These are phyloP conservation scores for Microhierax caerulescens DNA, from an alignment of 2,797 vertebrate species.

Conservation along the genomic window DNA sequence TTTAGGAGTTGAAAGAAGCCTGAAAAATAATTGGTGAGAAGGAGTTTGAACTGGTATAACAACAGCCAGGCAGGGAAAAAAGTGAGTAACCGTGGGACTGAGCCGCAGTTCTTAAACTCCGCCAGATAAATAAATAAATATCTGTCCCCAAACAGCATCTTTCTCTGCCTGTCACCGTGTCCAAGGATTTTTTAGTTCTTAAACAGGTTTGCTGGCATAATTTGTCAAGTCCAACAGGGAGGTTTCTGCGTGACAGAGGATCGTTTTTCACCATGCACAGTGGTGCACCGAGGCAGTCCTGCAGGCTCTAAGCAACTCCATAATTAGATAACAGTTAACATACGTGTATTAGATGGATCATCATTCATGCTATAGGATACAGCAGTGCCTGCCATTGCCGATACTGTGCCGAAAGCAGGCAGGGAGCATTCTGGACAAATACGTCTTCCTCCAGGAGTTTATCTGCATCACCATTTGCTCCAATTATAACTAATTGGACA, in stretches of 20 bases:
- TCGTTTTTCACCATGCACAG: constrained; percentile 43
- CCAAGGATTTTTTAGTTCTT: constrained; percentile 46
- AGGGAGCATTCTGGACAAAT: neutral
- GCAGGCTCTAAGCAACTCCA: neutral
- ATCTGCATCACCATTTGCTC: constrained; percentile 70
- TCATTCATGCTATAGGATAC: constrained; percentile 1
- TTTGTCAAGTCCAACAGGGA: constrained; percentile 38
- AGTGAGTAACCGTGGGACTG: neutral
- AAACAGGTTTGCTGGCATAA: constrained; percentile 46
- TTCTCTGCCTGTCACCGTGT: neutral
- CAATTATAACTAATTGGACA: constrained; percentile 76
- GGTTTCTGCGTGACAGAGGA: constrained; percentile 29
- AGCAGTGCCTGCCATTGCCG: neutral
- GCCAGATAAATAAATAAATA: neutral
- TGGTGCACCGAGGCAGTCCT: neutral
- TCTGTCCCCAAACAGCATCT: neutral
- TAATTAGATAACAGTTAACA: constrained; percentile 57
- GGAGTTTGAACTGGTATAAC: neutral
- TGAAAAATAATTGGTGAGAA: constrained; percentile 19
- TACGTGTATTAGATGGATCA: neutral
- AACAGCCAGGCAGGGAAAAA: neutral
- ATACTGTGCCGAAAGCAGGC: neutral
- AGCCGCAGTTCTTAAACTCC: neutral
- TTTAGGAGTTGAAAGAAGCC: constrained; percentile 30
- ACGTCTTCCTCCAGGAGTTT: constrained; percentile 29